Percentiles rank a stretch among this genome's conserved stretches.
Conservation (phyloP, 2,888 invertebrate genomes). For the Flexamia atlantica region DNA sequence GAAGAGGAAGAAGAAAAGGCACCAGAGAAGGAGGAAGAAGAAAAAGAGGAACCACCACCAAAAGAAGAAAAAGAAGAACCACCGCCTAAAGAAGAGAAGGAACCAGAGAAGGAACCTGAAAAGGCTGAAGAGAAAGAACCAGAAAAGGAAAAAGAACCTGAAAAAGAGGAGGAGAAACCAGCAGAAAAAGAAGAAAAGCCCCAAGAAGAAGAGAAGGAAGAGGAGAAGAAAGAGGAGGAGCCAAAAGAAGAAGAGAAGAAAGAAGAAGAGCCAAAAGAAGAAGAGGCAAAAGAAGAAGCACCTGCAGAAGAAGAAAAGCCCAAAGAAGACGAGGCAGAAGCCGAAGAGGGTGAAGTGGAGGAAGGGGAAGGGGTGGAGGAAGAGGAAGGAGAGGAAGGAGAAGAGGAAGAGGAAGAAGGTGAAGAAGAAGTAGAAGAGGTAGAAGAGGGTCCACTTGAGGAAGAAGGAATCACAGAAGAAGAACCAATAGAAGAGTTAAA, state of each 20-base stretch:
- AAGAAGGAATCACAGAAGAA: background rate
- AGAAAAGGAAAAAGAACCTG: constrained; percentile 18
- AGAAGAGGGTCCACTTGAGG: background rate
- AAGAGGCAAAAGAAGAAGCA: background rate
- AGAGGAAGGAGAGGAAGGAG: background rate
- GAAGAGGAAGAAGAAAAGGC: constrained; percentile 32
- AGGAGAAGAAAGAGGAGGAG: constrained; percentile 25
- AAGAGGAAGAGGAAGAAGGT: background rate
- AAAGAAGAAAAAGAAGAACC: constrained; percentile 4
- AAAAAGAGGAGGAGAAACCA: constrained; percentile 1
- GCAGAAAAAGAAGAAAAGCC: constrained; percentile 24
- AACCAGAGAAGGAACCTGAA: constrained; percentile 18
- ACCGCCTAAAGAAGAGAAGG: background rate
- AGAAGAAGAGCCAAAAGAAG: constrained; percentile 39
- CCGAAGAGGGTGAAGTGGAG: background rate
- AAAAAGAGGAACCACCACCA: constrained; percentile 1
- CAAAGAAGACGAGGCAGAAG: background rate
- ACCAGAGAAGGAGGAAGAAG: constrained; percentile 6
- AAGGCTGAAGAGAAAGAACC: background rate
- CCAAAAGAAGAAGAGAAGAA: background rate
- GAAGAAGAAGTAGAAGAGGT: constrained; percentile 3
- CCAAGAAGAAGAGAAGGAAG: constrained; percentile 14
- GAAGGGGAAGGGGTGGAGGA: background rate
- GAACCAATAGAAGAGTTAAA: background rate
- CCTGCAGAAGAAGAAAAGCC: constrained; percentile 11